Conservation (phyloP, 2,113 vertebrate species). For the Lycaon pictus region DNA sequence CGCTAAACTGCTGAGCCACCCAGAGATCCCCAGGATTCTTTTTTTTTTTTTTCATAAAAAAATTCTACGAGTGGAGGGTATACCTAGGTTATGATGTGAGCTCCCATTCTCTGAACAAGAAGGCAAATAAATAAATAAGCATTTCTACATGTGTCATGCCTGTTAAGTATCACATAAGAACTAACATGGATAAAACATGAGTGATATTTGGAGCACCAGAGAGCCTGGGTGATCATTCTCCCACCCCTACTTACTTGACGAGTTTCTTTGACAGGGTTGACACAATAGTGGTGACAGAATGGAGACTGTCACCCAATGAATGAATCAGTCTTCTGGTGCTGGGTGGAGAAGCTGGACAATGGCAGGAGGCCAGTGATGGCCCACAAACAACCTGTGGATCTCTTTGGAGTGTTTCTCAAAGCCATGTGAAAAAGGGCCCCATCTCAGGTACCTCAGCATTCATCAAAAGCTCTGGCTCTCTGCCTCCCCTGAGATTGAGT, state of each 20-base stretch:
- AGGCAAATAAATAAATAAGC: not conserved
- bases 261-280: not conserved
- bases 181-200: not conserved
- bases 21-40: not conserved
- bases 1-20: no score
- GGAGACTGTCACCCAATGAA: not conserved
- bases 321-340: not conserved
- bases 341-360: not conserved
- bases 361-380: not conserved
- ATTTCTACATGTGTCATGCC: not conserved
- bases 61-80: not conserved
- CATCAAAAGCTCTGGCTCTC: not conserved
- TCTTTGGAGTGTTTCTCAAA: not conserved
- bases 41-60: conserved; percentile 17
- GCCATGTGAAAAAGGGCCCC: not conserved
- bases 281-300: not conserved
- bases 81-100: not conserved
- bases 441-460: not conserved
- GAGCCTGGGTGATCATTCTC: not conserved
- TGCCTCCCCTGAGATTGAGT: not conserved
- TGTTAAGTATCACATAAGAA: not conserved
- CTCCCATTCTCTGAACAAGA: not conserved
- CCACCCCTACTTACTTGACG: not conserved
- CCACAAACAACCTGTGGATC: not conserved
- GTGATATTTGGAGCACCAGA: not conserved